Evolutionary conservation across 2,888 invertebrate genomes (phyloP).

Genomic region (Cryptus viduatorius): DNA sequence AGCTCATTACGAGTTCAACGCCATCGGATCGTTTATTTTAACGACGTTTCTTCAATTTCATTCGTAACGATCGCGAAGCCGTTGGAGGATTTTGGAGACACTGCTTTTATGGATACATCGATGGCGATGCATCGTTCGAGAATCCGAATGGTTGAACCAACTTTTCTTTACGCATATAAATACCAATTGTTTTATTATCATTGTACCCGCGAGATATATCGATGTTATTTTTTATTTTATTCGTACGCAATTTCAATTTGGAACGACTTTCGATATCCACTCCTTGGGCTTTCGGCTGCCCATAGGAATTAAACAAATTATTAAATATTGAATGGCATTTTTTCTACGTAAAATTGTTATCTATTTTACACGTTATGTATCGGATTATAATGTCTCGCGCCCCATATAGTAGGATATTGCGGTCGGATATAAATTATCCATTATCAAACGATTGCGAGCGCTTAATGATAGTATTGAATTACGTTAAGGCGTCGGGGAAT

Average conservation of each 20-base stretch:
- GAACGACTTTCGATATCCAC: neutral
- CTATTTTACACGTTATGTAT: neutral
- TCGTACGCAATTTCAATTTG: neutral
- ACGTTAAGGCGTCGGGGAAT: neutral
- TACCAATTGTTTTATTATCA: neutral
- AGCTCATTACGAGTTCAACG: too few species aligned
- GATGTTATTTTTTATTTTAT: neutral
- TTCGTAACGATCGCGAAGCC: too few species aligned
- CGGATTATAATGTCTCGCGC: neutral
- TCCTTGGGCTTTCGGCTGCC: neutral
- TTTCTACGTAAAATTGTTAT: neutral
- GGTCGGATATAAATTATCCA: neutral
- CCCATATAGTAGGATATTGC: neutral
- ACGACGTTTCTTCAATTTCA: too few species aligned
- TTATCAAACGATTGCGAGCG: neutral
- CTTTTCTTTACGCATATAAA: neutral
- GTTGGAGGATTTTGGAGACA: too few species aligned
- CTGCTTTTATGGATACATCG: too few species aligned
- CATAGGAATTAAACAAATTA: neutral
- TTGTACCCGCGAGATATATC: neutral
- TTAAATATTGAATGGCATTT: neutral
- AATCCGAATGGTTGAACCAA: too few species aligned
- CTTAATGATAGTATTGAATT: neutral
- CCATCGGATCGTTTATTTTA: too few species aligned
- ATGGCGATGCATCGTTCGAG: too few species aligned